Percentiles rank a stretch among this genome's conserved stretches.
Evolutionary conservation across 2,113 vertebrate genomes (phyloP).

Genomic region (Oreocharis arfaki): DNA sequence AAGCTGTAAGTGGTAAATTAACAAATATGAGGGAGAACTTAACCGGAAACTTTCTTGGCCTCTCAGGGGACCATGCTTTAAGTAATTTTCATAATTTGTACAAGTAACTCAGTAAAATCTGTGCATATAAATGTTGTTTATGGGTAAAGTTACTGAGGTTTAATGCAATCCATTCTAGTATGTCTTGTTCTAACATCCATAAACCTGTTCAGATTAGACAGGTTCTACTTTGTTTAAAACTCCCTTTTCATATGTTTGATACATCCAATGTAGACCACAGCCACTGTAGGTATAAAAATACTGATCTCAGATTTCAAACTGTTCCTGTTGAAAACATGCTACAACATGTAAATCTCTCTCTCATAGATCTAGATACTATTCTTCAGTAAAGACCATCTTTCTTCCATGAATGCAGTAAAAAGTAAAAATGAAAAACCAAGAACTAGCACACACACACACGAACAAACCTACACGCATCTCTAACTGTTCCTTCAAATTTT

Average conservation of each 20-base stretch:
- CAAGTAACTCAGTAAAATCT: slow-evolving; percentile 67
- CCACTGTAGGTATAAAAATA: slow-evolving; percentile 46
- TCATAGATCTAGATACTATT: slow-evolving; percentile 34
- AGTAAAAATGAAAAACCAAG: background rate
- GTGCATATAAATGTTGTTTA: slow-evolving; percentile 60
- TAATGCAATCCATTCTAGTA: slow-evolving; percentile 50
- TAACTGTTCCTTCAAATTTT: slow-evolving; percentile 39
- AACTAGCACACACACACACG: background rate
- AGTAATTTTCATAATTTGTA: slow-evolving; percentile 67
- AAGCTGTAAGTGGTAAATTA: slow-evolving; percentile 46
- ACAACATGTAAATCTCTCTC: background rate
- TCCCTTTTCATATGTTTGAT: slow-evolving; percentile 57
- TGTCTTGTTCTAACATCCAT: slow-evolving; percentile 44
- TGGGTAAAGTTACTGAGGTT: slow-evolving; percentile 44
- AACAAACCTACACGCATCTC: slow-evolving; percentile 17
- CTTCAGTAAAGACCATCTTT: slow-evolving; percentile 48
- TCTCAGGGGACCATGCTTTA: slow-evolving; percentile 81
- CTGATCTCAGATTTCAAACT: slow-evolving; percentile 43
- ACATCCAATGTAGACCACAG: slow-evolving; percentile 47
- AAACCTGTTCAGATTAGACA: slow-evolving; percentile 41
- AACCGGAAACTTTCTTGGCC: slow-evolving; percentile 79
- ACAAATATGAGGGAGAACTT: slow-evolving; percentile 48
- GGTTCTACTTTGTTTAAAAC: slow-evolving; percentile 54
- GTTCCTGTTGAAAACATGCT: slow-evolving; percentile 65
- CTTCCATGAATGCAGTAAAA: slow-evolving; percentile 39